Conservation (phyloP, 2,797 vertebrate genomes). For the Chaetophractus vellerosus region DNA sequence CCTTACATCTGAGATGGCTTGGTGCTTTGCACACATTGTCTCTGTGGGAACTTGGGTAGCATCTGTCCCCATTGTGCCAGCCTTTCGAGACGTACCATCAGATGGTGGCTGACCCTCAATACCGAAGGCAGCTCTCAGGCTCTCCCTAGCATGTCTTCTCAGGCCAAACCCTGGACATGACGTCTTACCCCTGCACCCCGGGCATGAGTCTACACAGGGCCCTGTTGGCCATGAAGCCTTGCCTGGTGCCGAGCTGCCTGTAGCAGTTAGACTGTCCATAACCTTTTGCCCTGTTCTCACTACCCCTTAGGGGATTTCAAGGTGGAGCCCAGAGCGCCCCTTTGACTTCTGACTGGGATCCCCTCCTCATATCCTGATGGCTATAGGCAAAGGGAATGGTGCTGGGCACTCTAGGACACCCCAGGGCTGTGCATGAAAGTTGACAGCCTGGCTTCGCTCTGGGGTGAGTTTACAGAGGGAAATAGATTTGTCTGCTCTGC, state of each 20-base stretch:
- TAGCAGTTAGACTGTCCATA: neutral
- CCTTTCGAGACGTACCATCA: no score
- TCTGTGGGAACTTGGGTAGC: no score
- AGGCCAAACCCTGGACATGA: neutral
- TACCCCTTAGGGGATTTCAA: neutral
- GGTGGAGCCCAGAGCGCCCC: neutral
- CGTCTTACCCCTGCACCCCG: neutral
- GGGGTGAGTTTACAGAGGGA: neutral
- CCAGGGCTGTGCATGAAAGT: neutral
- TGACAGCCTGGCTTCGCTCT: rapidly evolving
- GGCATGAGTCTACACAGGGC: neutral
- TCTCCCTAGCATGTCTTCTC: neutral
- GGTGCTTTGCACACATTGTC: neutral
- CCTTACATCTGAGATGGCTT: neutral
- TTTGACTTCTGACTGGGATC: neutral
- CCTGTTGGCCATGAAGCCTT: neutral
- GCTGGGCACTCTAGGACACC: no score
- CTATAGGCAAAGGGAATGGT: neutral
- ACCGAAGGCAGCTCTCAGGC: no score
- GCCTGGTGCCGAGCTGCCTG: neutral
- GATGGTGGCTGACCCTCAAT: no score
- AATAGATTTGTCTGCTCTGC: no score
- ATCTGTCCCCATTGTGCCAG: no score
- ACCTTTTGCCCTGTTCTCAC: rapidly evolving
- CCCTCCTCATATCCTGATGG: neutral